phyloP scores from a whole-genome alignment of 2,888 invertebrate species.

The Synergus itoensis region DNA sequence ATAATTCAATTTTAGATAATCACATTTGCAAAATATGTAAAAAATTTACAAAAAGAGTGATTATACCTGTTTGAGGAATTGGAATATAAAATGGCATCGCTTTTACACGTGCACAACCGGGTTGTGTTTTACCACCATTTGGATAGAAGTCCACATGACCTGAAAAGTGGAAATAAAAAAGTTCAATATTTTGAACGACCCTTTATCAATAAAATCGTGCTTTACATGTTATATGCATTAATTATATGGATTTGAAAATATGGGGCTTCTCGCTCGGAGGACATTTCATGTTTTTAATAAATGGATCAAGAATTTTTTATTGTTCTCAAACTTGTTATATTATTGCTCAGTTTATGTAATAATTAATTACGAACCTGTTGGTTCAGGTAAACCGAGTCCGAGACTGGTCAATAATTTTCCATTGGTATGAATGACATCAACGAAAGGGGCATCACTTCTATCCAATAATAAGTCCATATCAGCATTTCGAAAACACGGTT shows the following conservation, averaged over 20 bases:
- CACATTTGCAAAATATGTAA: not conserved
- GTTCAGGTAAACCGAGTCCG: conserved; percentile 82
- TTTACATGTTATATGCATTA: not conserved
- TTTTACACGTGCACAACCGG: conserved; percentile 79
- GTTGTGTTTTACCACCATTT: conserved; percentile 84
- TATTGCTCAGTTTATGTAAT: not conserved
- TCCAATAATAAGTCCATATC: conserved; percentile 79
- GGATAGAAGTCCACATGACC: conserved; percentile 85
- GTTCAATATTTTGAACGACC: not conserved
- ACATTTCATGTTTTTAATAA: too few relatives aligned
- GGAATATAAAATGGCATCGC: conserved; percentile 56
- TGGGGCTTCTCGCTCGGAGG: too few relatives aligned
- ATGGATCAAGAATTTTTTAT: too few relatives aligned
- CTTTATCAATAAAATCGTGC: not conserved
- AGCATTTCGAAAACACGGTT: conserved; percentile 81
- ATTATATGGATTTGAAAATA: too few relatives aligned
- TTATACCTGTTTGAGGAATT: conserved; percentile 48
- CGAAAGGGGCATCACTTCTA: conserved; percentile 80
- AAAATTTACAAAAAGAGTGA: not conserved
- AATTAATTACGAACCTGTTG: conserved; percentile 77
- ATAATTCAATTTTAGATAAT: not conserved
- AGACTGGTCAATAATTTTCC: conserved; percentile 79
- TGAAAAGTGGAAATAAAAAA: conserved; percentile 58
- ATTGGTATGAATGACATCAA: conserved; percentile 84
- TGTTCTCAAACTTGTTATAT: too few relatives aligned